Evolutionary conservation across 53 echinoderm and acorn worm genomes (phyloP), one percentile per base, ranked within the genome.

Genomic region (Apostichopus leukothele): DNA sequence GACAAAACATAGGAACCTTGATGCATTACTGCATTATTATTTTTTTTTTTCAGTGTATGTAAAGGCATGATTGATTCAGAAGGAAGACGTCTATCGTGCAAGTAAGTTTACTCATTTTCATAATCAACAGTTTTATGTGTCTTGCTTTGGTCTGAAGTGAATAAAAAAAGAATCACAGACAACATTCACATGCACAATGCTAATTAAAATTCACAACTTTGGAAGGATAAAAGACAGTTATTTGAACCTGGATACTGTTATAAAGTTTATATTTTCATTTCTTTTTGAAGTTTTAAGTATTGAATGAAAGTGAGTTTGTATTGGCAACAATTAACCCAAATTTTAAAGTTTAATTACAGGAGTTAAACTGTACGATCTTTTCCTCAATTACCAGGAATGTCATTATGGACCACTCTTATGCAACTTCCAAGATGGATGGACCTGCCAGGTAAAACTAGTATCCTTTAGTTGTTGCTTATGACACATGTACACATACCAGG

Each of bases 21-120:
- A 63, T 63, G 63, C 16, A 16, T 63, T 63, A 4, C 63, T 16
- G 11, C 63, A 13, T 79, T 50, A 19, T 75, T 26, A 75, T 84
- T 60, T 22, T 84, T 9, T 0, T 39, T 39, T 39, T 87, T 86
- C 73, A 88, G 81, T 67, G 91, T 93, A 20, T 95, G 93, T 79
- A 95, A 90, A 88, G 97, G 90, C 9, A 95, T 92, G 27, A 88
- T 97, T 9, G 95, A 95, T 87, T 73, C 95, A 14, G 97, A 97
- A 73, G 97, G 97, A 1, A 88, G 93, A 79, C 89, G 93, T 59
- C 84, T 97, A 21, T 90, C 92, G 13, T 95, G 95, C 91, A 94
- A 92, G 97, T 96, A 89, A 90, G 92, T 91, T 53, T 39, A 60
- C 3, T 4, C 50, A 14, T 52, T 74, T 13, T 63, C 16, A 7